Percentiles rank a stretch among this genome's conserved stretches.
These are phyloP conservation scores for Leptocoma aspasia DNA, from an alignment of 2,113 vertebrate genomes.

Conservation along the genomic window DNA sequence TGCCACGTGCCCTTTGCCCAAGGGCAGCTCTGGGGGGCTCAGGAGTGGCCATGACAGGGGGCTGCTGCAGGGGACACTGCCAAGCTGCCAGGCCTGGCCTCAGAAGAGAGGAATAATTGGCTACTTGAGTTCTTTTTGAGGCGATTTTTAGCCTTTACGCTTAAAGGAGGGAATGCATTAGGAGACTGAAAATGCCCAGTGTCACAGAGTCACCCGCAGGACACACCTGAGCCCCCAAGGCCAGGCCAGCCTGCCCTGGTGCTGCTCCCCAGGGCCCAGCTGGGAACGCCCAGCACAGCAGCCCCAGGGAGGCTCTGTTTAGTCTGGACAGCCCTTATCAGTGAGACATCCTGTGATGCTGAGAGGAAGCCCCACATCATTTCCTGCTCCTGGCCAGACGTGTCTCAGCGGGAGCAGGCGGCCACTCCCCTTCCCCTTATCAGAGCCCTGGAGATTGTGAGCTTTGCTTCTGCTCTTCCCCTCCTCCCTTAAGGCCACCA, in stretches of 20 bases:
- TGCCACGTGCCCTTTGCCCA: background rate
- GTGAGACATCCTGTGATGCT: conserved; percentile 74
- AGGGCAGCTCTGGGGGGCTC: background rate
- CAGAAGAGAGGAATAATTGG: background rate
- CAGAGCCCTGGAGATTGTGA: background rate
- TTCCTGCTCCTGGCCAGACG: conserved; percentile 73
- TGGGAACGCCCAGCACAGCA: conserved; percentile 24
- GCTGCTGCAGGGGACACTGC: background rate
- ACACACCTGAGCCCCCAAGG: background rate
- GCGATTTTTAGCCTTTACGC: background rate
- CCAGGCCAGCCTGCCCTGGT: background rate
- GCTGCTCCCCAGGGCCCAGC: background rate
- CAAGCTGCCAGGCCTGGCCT: background rate
- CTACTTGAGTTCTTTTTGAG: background rate
- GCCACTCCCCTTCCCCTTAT: conserved; percentile 67
- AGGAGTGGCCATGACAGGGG: background rate
- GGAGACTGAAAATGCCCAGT: background rate
- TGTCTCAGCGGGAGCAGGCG: background rate
- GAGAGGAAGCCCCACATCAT: conserved; percentile 72
- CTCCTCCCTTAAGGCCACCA: background rate
- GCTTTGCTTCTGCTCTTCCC: background rate
- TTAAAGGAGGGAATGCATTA: background rate
- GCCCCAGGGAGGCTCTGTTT: conserved; percentile 69
- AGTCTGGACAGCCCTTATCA: conserved; percentile 78
- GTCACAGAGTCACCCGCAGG: background rate